These are phyloP conservation scores for Nothobranchius furzeri DNA, from an alignment of 2,113 vertebrate genomes.

Conservation along the genomic window DNA sequence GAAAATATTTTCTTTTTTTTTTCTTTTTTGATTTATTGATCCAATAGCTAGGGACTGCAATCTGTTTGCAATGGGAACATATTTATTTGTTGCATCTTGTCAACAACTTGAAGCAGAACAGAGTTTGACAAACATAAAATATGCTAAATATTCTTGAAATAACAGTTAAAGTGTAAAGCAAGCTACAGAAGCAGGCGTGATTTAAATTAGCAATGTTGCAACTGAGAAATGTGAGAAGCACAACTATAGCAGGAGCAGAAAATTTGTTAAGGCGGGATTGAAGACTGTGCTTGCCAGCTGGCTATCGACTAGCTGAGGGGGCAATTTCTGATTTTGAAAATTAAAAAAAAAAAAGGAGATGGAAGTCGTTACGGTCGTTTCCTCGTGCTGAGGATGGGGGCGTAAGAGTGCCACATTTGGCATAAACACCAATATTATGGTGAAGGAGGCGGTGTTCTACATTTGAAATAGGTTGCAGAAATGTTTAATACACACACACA, in stretches of 20 bases:
- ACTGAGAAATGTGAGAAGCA: neutral
- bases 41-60: neutral
- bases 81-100: neutral
- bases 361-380: neutral
- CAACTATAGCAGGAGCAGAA: neutral
- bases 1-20: neutral
- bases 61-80: neutral
- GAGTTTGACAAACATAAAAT: neutral
- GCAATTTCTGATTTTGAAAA: neutral
- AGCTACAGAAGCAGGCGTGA: too few relatives aligned
- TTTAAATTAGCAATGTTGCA: neutral
- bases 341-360: neutral
- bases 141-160: neutral
- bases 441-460: neutral
- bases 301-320: neutral
- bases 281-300: neutral
- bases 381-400: neutral
- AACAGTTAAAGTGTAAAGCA: neutral
- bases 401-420: neutral
- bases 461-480: neutral
- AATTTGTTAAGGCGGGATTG: neutral
- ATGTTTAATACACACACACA: neutral
- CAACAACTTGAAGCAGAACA: neutral
- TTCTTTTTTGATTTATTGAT: neutral
- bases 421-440: neutral